A percentile compares a stretch with the other conserved stretches of the same genome.
Conservation (phyloP, 1,140 invertebrate genomes). For the Wiebesia pumilae region DNA sequence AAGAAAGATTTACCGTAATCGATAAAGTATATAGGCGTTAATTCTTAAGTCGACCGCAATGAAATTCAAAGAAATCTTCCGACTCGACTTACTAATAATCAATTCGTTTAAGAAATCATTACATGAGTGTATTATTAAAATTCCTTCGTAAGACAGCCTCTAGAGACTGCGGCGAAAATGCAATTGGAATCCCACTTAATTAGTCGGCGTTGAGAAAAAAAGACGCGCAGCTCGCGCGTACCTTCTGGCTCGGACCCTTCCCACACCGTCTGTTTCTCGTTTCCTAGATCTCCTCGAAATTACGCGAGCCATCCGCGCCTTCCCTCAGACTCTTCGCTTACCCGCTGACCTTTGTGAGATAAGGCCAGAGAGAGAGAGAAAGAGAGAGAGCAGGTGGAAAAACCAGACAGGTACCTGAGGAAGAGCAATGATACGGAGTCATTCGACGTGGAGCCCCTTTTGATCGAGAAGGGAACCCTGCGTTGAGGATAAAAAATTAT, state of each 20-base stretch:
- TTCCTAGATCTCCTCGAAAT: too few species aligned
- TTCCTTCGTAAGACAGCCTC: not conserved
- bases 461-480: not conserved
- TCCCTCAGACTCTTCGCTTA: too few species aligned
- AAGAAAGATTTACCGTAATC: not conserved
- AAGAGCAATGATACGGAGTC: constrained; percentile 26
- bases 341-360: too few species aligned
- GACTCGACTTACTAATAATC: not conserved
- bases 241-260: not conserved
- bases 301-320: too few species aligned
- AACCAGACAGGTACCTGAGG: constrained; percentile 26
- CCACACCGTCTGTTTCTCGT: too few species aligned
- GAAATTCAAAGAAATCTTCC: not conserved
- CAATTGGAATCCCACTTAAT: not conserved
- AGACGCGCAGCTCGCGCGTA: not conserved
- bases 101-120: not conserved
- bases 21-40: not conserved
- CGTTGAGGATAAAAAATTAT: constrained; percentile 31
- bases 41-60: not conserved
- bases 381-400: constrained; percentile 16
- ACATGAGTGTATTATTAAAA: constrained; percentile 2
- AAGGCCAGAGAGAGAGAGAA: too few species aligned
- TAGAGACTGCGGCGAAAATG: not conserved
- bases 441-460: not conserved
- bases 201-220: not conserved